These are phyloP conservation scores for Oreohelix idahoensis DNA, from an alignment of 1,140 invertebrate species.

Conservation along the genomic window DNA sequence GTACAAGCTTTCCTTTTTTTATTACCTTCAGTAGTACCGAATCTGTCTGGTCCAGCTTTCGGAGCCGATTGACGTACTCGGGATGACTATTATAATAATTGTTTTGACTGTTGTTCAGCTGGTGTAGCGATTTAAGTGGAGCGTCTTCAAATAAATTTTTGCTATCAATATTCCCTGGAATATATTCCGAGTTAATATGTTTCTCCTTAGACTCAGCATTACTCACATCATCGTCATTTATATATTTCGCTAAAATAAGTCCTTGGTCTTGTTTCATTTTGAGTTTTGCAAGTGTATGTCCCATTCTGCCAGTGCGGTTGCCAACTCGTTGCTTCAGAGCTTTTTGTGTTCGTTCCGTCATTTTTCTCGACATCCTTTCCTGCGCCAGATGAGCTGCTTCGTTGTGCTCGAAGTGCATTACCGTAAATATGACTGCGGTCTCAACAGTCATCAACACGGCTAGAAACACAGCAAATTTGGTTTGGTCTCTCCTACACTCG, in stretches of 20 bases:
- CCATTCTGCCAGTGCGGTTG: background rate
- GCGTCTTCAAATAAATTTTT: background rate
- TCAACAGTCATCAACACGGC: conserved; percentile 34
- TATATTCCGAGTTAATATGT: background rate
- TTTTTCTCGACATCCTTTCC: background rate
- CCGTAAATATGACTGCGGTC: conserved; percentile 21
- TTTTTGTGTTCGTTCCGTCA: no score
- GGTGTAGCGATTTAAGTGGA: background rate
- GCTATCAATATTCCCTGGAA: no score
- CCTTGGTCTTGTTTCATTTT: background rate
- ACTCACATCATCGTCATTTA: background rate
- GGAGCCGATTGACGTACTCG: background rate
- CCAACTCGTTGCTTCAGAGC: background rate
- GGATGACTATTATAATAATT: background rate
- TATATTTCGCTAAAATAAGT: no score
- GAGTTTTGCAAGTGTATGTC: background rate
- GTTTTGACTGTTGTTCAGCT: background rate
- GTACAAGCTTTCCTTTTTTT: background rate
- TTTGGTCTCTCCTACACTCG: conserved; percentile 38
- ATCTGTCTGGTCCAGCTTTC: background rate
- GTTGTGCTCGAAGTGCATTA: conserved; percentile 41
- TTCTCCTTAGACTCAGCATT: no score
- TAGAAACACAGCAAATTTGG: conserved; percentile 36
- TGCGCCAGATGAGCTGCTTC: background rate
- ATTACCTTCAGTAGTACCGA: background rate